phyloP scores from a whole-genome alignment of 2,113 vertebrate species.

The Callocephalon fimbriatum region DNA sequence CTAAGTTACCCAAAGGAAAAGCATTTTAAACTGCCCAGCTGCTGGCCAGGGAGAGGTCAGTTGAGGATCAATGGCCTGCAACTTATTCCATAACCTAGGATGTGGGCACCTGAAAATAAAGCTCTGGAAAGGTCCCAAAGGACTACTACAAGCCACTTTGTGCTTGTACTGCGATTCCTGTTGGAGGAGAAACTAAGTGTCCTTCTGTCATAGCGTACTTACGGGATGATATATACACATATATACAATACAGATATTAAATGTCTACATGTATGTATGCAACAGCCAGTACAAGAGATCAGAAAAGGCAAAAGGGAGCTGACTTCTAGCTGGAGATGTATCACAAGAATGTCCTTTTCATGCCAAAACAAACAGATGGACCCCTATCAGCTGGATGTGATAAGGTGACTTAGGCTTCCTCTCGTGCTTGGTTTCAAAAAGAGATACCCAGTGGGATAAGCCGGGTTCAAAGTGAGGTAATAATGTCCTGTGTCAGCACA shows the following conservation, averaged over 20 bases:
- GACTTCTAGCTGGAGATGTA: background rate
- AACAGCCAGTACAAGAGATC: background rate
- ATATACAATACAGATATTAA: background rate
- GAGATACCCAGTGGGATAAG: background rate
- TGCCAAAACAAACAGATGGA: conserved; percentile 35
- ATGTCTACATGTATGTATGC: background rate
- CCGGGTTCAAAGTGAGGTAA: conserved; percentile 5
- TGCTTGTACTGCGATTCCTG: background rate
- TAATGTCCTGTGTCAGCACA: background rate
- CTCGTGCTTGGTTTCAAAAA: background rate
- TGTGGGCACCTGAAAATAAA: background rate
- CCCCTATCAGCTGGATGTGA: background rate
- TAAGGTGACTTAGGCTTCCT: background rate
- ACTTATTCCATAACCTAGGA: background rate
- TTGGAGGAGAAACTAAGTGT: rapidly evolving
- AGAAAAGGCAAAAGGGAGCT: background rate
- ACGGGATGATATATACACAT: rapidly evolving
- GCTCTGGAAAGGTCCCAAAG: background rate
- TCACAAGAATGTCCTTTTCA: background rate
- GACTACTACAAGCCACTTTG: rapidly evolving
- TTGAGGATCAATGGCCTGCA: rapidly evolving
- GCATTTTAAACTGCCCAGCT: background rate
- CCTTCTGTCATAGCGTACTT: background rate
- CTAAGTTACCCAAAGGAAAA: background rate
- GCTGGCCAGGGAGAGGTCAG: background rate